A percentile compares a stretch with the other conserved stretches of the same genome.
Evolutionary conservation across 2,888 invertebrate genomes (phyloP).

Genomic region (Loripinus fragilis): DNA sequence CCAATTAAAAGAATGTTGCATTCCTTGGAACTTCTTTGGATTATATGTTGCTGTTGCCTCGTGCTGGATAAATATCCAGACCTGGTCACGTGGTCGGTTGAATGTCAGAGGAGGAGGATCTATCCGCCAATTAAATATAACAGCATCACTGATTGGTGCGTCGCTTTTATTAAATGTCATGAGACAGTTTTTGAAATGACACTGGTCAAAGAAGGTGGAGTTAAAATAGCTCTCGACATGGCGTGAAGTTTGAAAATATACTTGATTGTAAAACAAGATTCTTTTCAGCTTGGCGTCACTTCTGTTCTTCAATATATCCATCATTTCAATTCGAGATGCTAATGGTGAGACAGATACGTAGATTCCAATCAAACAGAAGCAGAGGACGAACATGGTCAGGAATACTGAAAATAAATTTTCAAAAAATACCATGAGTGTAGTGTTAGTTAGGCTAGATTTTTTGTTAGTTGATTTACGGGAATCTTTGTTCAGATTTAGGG

Average conservation of each 20-base stretch:
- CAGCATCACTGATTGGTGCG: background rate
- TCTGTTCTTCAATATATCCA: too few relatives aligned
- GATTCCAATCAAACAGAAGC: too few relatives aligned
- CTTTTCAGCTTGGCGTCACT: too few relatives aligned
- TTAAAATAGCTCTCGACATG: background rate
- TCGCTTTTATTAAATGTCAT: background rate
- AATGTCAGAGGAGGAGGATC: background rate
- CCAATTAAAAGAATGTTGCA: background rate
- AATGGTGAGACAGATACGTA: too few relatives aligned
- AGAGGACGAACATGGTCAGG: too few relatives aligned
- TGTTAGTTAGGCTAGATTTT: too few relatives aligned
- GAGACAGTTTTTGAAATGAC: background rate
- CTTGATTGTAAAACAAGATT: background rate
- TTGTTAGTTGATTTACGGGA: too few relatives aligned
- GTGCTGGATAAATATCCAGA: background rate
- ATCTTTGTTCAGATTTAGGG: too few relatives aligned
- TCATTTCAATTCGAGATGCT: too few relatives aligned
- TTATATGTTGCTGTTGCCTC: background rate
- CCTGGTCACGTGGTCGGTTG: background rate
- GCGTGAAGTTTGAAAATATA: background rate
- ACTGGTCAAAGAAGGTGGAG: background rate
- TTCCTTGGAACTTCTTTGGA: background rate
- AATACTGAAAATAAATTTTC: too few relatives aligned
- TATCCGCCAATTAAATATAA: background rate
- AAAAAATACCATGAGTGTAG: too few relatives aligned